Conservation (phyloP, 2,113 vertebrate genomes). For the Strix uralensis region DNA sequence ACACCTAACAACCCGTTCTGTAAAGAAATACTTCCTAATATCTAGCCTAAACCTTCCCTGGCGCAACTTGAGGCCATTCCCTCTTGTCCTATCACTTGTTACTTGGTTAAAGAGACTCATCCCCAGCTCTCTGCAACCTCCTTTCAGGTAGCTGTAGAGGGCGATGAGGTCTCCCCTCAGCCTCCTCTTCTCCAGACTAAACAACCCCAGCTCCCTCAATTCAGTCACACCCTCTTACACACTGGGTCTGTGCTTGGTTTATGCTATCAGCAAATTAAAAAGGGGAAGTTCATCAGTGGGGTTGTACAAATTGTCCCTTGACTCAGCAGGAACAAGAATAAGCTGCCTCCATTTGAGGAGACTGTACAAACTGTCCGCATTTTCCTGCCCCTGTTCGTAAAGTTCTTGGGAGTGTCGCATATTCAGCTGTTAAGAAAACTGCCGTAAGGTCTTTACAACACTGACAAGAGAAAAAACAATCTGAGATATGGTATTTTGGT, state of each 20-base stretch:
- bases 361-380: neutral
- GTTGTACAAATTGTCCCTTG: neutral
- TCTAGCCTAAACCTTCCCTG: too few relatives aligned
- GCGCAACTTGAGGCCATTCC: too few relatives aligned
- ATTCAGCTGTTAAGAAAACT: slow-evolving; percentile 13
- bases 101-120: too few relatives aligned
- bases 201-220: too few relatives aligned
- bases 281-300: neutral
- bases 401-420: neutral
- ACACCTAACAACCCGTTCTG: too few relatives aligned
- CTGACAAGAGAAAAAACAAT: neutral
- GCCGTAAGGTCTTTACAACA: neutral
- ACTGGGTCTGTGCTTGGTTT: neutral
- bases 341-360: neutral
- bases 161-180: too few relatives aligned
- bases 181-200: too few relatives aligned
- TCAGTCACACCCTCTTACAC: neutral
- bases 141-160: too few relatives aligned
- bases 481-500: neutral
- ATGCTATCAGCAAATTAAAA: neutral
- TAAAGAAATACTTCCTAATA: too few relatives aligned
- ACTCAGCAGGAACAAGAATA: neutral
- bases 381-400: neutral
- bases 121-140: too few relatives aligned
- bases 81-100: too few relatives aligned